Conservation (phyloP, 2,113 vertebrate genomes). For the Myiozetetes cayanensis region DNA sequence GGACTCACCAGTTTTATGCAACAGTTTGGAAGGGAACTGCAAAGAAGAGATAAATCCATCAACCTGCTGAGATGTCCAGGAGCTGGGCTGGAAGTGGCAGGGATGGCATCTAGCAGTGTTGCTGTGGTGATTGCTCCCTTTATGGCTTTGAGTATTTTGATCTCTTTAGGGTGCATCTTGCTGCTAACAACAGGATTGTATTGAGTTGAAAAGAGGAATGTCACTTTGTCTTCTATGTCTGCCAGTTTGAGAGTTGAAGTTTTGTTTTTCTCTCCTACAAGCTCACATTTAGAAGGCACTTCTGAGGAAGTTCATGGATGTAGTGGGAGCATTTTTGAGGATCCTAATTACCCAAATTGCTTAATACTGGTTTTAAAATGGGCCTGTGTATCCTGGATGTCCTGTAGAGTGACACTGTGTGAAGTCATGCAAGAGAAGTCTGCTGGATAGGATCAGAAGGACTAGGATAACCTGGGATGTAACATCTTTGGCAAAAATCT, state of each 20-base stretch:
- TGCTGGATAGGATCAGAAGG: background rate
- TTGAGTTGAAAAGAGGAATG: background rate
- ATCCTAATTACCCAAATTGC: background rate
- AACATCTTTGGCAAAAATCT: background rate
- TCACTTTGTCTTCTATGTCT: background rate
- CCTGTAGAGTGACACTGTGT: background rate
- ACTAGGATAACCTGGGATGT: background rate
- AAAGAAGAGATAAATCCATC: background rate
- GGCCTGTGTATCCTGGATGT: background rate
- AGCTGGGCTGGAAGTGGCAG: background rate
- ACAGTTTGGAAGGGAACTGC: background rate
- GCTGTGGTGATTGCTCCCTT: background rate
- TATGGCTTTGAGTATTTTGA: fast-evolving
- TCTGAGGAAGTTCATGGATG: background rate
- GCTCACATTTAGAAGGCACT: background rate
- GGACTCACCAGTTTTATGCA: background rate
- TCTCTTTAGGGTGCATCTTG: background rate
- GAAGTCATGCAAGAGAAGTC: background rate
- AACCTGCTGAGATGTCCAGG: background rate
- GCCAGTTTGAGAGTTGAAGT: background rate
- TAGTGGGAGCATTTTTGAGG: background rate
- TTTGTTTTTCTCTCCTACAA: background rate
- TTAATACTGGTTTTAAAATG: background rate
- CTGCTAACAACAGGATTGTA: background rate
- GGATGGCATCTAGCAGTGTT: background rate